Evolutionary conservation across 2,113 vertebrate genomes (phyloP).

Genomic region (Siniperca chuatsi): DNA sequence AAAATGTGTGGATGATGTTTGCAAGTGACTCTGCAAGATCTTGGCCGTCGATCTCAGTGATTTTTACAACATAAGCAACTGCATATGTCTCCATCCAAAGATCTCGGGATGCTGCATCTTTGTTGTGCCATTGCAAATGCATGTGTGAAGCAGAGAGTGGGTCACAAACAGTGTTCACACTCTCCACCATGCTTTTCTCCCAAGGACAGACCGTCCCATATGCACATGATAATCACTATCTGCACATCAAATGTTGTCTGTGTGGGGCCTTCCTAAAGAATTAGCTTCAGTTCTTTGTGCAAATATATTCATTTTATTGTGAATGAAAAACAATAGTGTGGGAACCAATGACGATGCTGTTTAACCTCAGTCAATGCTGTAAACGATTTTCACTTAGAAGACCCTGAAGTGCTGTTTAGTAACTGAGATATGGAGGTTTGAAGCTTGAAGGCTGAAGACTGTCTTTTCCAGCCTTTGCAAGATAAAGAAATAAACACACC

Average conservation of each 20-base stretch:
- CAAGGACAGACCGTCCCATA: conserved; percentile 50
- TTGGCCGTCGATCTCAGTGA: conserved; percentile 40
- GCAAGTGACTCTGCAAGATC: conserved; percentile 36
- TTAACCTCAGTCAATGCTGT: conserved; percentile 59
- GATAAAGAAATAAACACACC: conserved; percentile 71
- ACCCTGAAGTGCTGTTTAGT: conserved; percentile 79
- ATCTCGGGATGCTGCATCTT: conserved; percentile 75
- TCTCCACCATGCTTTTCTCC: conserved; percentile 66
- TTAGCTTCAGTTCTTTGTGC: conserved; percentile 72
- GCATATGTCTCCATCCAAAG: conserved; percentile 72
- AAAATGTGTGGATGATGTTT: conserved; percentile 20
- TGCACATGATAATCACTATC: conserved; percentile 74
- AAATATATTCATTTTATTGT: conserved; percentile 63
- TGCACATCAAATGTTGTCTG: conserved; percentile 68
- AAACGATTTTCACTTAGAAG: conserved; percentile 61
- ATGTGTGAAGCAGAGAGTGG: conserved; percentile 61
- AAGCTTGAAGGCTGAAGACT: conserved; percentile 61
- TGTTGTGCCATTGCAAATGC: conserved; percentile 73
- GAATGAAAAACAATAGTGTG: conserved; percentile 52
- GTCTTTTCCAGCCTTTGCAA: conserved; percentile 67
- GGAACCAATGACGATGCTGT: conserved; percentile 53
- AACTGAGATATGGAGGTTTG: conserved; percentile 54
- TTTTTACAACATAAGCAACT: conserved; percentile 49
- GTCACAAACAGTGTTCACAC: conserved; percentile 30
- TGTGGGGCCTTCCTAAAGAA: conserved; percentile 65